Base-by-base conservation (phyloP, 2,888 invertebrate species). In the Gnatocerus cornutus region DNA sequence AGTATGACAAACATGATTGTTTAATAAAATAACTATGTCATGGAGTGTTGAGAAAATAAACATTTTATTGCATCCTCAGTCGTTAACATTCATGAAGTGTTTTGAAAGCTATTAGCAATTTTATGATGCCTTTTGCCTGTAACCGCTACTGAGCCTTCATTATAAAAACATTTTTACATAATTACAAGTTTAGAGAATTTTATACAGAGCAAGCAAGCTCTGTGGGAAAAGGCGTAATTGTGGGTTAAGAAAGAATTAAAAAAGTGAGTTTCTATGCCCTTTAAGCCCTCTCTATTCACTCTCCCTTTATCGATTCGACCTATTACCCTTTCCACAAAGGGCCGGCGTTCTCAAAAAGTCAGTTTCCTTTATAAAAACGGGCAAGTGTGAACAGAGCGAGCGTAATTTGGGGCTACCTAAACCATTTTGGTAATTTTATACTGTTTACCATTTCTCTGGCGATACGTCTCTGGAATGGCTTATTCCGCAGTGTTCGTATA, bases 21-120 rank as follows among this genome's bases (percentile, higher is more conserved):
- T 41, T 41, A 41, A 41, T 41, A 41, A 41, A 41, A 41, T 10
- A 41, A 41, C 41, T 12, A 41, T 41, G 41, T 13, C 41, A 37
- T n/a, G n/a, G 9, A n/a, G 43, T 12, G 43, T 12, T 75, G 76
- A n/a, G 9, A 55, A 16, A 39, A 55, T 27, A 43, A 58, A 78
- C 79, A 79, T 79, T 79, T 77, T 78, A 79, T 74, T 74, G 74
- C 75, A 76, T 75, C 75, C 79, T 81, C 80, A 16, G 21, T 58
- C 21, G 80, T 83, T 82, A 82, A 81, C 81, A 83, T 82, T 82
- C 83, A 82, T 79, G 79, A 76, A 80, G 81, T 81, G 82, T 81
- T 80, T 81, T 80, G 80, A 77, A 80, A 80, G 78, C 81, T 79
- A 80, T 82, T 83, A 83, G 80, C 83, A 80, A 80, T 81, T 81